Base-by-base conservation (phyloP, 2,797 vertebrate genomes). In the Macropodus opercularis region DNA sequence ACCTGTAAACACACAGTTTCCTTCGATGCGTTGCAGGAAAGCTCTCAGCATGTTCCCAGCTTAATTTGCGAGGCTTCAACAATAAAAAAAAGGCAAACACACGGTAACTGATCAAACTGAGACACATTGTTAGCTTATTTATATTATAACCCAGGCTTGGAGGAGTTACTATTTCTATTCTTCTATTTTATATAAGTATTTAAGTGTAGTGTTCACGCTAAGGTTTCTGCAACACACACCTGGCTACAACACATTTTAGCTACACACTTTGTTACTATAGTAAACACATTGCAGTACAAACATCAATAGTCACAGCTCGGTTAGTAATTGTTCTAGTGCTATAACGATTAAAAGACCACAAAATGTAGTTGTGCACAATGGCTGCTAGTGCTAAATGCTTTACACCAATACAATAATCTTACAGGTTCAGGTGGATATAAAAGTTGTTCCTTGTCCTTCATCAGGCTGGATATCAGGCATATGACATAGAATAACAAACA, bases 1-100 rank as follows among this genome's bases (percentile, higher is more conserved):
- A 72, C 72, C 72, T 56, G 80, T n/a, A 62, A 77, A 73, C 49
- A 49, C 51, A 60, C 29, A 24, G 47, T 44, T 41, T 74, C 6
- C 49, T 8, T 41, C 43, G 24, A 43, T 21, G 23, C 54, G 67
- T 9, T 58, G 47, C 52, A 63, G 54, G 58, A 75, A 70, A 49
- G n/a, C 13, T 55, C 58, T 70, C 15, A 47, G 24, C 35, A 34
- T 19, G 51, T 74, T 79, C 36, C n/a, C 32, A 62, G 23, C 13
- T 50, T 4, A 42, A 27, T 29, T 48, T 68, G 17, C 35, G 22
- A 44, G 17, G 36, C n/a, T 39, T 34, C 54, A 60, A 50, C 10
- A 60, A n/a, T n/a, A n/a, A 8, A 26, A 40, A 26, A 40, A 31
- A 61, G 17, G 47, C 17, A 46, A 58, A 63, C 19, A 67, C 18